Base-by-base conservation (phyloP, 2,888 invertebrate genomes). In the Lasioglossum vierecki region DNA sequence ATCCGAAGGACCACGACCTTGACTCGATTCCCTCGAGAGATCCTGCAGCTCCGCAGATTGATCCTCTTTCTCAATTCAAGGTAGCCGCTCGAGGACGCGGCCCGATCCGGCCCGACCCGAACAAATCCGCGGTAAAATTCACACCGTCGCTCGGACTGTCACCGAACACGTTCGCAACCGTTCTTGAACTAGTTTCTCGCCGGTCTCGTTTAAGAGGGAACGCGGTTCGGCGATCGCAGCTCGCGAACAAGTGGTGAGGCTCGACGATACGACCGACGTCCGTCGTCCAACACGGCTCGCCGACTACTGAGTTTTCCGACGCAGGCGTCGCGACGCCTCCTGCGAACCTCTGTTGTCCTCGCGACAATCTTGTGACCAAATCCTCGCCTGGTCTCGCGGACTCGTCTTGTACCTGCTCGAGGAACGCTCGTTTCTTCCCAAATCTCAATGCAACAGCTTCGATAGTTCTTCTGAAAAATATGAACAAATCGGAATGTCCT, bases 271-370 rank as follows among this genome's bases (percentile, higher is more conserved):
- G 88, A 75, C 89, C 88, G 92, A 89, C 94, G 91, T 91, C 92
- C 92, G 91, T 87, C 90, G 88, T 90, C 78, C 82, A 80, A 83
- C 91, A 91, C 94, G 94, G 91, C 88, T 92, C 91, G 91, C 91
- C 91, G 91, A 91, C 86, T 93, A 94, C 94, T 94, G 93, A 92
- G 80, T 80, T 86, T 76, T 68, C 86, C 88, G 92, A 93, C 92
- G 92, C 93, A 91, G 91, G 92, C 94, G 93, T 93, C 91, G 82
- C 76, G 88, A 82, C 90, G 88, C 86, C 84, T 53, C 49, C 35
- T 53, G 44, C 46, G 49, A 70, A 8, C 60, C 63, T 68, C 39
- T 68, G 39, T 68, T 68, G 68, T 68, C 41, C 68, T 4, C 68
- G 68, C 68, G 22, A 68, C 35, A 41, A n/a, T 53, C 41, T 71